phyloP scores from a whole-genome alignment of 2,797 vertebrate genomes.

The Cirrhinus mrigala region DNA sequence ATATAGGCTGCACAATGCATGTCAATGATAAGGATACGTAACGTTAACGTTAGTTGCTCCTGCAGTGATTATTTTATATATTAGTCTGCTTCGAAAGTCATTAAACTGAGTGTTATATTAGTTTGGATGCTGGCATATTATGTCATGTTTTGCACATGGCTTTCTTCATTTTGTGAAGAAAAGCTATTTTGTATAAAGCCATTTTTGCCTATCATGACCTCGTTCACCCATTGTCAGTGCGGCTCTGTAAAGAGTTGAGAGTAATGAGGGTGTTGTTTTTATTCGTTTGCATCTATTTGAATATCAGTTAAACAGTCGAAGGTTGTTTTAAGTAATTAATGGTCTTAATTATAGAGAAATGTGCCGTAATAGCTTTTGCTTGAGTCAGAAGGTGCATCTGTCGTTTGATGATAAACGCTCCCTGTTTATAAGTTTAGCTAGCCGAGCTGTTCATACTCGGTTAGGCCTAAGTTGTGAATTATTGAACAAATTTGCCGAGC shows the following conservation, averaged over 20 bases:
- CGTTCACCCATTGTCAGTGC: neutral
- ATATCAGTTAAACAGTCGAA: neutral
- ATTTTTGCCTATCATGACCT: neutral
- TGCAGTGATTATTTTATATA: neutral
- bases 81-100: neutral
- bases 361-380: neutral
- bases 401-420: neutral
- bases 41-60: neutral
- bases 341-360: neutral
- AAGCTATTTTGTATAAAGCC: neutral
- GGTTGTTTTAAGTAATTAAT: neutral
- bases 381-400: neutral
- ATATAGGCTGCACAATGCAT: neutral
- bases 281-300: constrained; percentile 1
- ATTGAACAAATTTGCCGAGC: neutral
- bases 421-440: neutral
- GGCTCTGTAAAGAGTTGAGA: neutral
- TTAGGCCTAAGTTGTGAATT: neutral
- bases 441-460: neutral
- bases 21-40: neutral
- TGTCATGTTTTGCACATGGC: neutral
- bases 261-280: neutral
- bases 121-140: neutral
- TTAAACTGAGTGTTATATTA: neutral
- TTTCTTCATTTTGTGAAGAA: neutral